phyloP scores from a whole-genome alignment of 1,140 invertebrate genomes.

The Pachypeltis micranthus region DNA sequence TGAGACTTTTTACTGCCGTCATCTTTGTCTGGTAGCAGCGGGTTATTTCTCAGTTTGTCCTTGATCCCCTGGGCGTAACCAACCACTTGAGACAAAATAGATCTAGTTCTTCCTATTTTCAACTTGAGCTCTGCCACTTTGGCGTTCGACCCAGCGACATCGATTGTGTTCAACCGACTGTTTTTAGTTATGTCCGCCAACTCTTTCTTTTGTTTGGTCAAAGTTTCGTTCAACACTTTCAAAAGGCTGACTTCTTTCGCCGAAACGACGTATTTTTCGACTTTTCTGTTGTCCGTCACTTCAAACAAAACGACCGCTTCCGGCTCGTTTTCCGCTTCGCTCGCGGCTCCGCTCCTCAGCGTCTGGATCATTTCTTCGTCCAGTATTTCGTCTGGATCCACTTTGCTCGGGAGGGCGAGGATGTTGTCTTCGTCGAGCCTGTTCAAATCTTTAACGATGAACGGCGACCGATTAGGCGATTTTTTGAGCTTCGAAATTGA shows the following conservation, averaged over 20 bases:
- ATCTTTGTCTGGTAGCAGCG: background rate
- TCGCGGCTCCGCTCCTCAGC: conserved; percentile 19
- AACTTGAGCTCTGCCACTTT: conserved; percentile 25
- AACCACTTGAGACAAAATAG: conserved; percentile 23
- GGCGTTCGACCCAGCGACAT: conserved; percentile 21
- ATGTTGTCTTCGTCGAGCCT: conserved; percentile 13
- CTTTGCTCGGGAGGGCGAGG: no score
- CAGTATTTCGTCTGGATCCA: conserved; percentile 12
- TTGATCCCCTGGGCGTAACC: conserved; percentile 17
- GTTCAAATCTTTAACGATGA: conserved; percentile 24
- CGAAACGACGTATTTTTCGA: conserved; percentile 29
- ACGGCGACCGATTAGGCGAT: background rate
- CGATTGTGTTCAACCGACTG: conserved; percentile 13
- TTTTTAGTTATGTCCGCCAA: conserved; percentile 18
- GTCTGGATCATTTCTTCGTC: conserved; percentile 23
- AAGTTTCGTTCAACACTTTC: conserved; percentile 24
- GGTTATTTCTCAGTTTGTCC: conserved; percentile 19
- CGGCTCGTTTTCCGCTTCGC: conserved; percentile 25
- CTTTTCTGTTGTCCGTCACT: conserved; percentile 27
- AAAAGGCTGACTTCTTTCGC: conserved; percentile 28
- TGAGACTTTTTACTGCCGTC: conserved; percentile 16
- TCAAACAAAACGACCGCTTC: conserved; percentile 29
- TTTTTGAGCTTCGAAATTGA: background rate
- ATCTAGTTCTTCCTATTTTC: conserved; percentile 23
- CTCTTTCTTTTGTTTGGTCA: conserved; percentile 23